Evolutionary conservation across 2,113 vertebrate species (phyloP).

Genomic region (Rhabdornis inornatus): DNA sequence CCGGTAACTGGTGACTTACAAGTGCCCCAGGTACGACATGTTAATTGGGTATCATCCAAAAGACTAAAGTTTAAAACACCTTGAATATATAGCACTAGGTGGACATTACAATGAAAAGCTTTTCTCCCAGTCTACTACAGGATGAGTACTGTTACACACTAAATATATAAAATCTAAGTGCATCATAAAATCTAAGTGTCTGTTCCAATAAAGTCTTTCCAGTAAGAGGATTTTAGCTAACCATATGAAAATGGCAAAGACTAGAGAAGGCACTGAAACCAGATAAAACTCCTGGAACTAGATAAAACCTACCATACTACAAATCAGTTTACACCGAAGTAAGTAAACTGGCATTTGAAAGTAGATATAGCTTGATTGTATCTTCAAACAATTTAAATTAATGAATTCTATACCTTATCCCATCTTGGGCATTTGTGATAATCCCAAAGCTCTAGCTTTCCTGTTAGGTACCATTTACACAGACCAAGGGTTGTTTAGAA

Average conservation of each 20-base stretch:
- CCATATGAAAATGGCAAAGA: not conserved
- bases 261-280: not conserved
- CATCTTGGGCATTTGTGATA: not conserved
- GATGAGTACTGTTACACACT: not conserved
- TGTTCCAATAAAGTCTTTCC: not conserved
- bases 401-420: not conserved
- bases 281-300: not conserved
- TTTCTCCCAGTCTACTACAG: not conserved
- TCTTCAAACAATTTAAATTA: not conserved
- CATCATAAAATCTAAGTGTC: not conserved
- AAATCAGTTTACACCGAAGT: not conserved
- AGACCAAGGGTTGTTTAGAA: not conserved
- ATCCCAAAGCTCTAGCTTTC: not conserved
- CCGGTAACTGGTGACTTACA: not conserved
- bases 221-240: not conserved
- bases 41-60: not conserved
- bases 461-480: not conserved
- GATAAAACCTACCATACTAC: not conserved
- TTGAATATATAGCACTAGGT: not conserved
- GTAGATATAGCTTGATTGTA: not conserved
- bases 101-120: not conserved
- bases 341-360: not conserved
- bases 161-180: not conserved
- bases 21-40: not conserved
- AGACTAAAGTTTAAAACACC: not conserved